Base-by-base conservation (phyloP, 2,888 invertebrate genomes). In the Scaptodrosophila latifasciaeformis region DNA sequence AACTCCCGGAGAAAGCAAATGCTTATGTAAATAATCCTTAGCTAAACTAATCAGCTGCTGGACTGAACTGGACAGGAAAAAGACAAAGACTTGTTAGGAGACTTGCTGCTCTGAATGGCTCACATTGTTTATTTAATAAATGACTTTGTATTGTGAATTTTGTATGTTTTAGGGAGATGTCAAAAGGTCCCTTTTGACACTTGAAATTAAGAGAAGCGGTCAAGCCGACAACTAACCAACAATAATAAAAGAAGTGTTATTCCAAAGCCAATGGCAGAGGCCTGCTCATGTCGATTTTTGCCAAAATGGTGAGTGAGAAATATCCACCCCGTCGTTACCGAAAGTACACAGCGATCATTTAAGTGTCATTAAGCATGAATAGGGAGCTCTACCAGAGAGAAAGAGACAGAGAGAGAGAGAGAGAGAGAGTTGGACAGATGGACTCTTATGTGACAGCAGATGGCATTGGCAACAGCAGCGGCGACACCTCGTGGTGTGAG, bases 81-180 rank as follows among this genome's bases (percentile, higher is more conserved):
- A 12, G 5, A 52, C 49, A 57, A 59, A 53, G 59, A 66, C 57
- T 45, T 55, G 65, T 74, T 56, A 59, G 57, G 55, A 62, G 59
- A 49, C 29, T 48, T 49, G 2, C 10, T 58, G 46, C 39, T 30
- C 45, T 63, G 49, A 35, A 19, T 43, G 46, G 24, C 9, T n/a
- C 46, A 29, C 76, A 81, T 81, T 81, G 77, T 76, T 72, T 65
- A 62, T 67, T 59, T 69, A 62, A 72, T 81, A 77, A 81, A 81
- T 67, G 65, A 64, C 58, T 64, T 64, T 37, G 65, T 64, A 74
- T 80, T 82, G 81, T 82, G 61, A 47, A 30, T 56, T 62, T 34
- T 34, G 13, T 44, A 12, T 24, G 39, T 65, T 63, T n/a, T n/a
- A n/a, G n/a, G n/a, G n/a, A n/a, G n/a, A n/a, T 80, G 82, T 74